These are phyloP conservation scores for Melipona beecheii DNA, from an alignment of 2,888 invertebrate species.

Conservation along the genomic window DNA sequence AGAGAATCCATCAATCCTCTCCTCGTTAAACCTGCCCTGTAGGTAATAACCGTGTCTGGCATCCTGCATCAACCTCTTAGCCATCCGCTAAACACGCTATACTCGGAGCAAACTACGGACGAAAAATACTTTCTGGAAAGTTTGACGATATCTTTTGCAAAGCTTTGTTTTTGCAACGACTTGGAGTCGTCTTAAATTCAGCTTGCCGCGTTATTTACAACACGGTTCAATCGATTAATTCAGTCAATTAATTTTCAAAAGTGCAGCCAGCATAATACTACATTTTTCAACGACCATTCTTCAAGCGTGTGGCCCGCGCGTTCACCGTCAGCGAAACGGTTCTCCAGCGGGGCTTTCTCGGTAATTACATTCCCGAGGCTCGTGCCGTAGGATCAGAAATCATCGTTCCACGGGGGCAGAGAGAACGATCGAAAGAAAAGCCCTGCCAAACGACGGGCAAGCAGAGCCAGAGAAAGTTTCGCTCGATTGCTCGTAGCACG, in stretches of 20 bases:
- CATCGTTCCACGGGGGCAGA: conserved; percentile 30
- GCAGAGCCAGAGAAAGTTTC: conserved; percentile 67
- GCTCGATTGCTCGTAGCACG: conserved; percentile 61
- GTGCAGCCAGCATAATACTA: not conserved
- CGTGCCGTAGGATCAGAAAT: conserved; percentile 52
- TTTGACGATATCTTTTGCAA: too few relatives aligned
- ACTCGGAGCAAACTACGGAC: not conserved
- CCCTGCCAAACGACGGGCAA: conserved; percentile 60
- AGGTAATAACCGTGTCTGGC: not conserved
- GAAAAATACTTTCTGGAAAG: too few relatives aligned
- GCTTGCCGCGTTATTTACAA: too few relatives aligned
- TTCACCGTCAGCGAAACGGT: conserved; percentile 16
- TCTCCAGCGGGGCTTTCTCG: conserved; percentile 42
- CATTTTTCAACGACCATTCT: conserved; percentile 4
- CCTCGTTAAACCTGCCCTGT: not conserved
- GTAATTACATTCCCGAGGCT: conserved; percentile 64
- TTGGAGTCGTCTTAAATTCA: too few relatives aligned
- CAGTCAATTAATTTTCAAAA: not conserved
- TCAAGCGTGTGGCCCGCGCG: not conserved
- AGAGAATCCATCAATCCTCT: not conserved
- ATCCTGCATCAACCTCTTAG: not conserved
- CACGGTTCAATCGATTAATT: not conserved
- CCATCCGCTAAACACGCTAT: not conserved
- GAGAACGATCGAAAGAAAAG: conserved; percentile 52
- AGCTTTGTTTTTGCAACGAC: too few relatives aligned